These are phyloP conservation scores for Drosophila nannoptera DNA, from an alignment of 1,140 invertebrate genomes.

Conservation along the genomic window DNA sequence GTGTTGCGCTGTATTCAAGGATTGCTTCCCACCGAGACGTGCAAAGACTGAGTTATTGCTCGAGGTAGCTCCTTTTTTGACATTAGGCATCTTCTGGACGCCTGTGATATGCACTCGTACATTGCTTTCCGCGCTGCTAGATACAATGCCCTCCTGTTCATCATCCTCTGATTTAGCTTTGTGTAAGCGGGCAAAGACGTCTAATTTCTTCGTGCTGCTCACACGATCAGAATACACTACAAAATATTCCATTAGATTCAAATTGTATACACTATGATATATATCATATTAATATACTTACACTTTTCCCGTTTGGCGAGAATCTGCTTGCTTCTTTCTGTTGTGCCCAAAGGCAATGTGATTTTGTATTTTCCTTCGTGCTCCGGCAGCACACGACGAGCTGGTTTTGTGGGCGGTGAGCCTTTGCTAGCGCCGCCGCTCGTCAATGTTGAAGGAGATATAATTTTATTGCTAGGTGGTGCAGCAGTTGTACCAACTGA, in stretches of 20 bases:
- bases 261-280: background rate
- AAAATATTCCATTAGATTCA: background rate
- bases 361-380: conserved; percentile 81
- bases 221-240: conserved; percentile 76
- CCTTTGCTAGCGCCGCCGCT: background rate
- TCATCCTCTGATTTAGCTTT: conserved; percentile 48
- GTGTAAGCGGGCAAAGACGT: conserved; percentile 68
- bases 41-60: conserved; percentile 70
- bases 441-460: background rate
- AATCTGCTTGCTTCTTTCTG: conserved; percentile 79
- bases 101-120: conserved; percentile 56
- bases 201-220: conserved; percentile 55
- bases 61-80: conserved; percentile 26
- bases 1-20: conserved; percentile 11
- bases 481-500: background rate
- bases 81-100: conserved; percentile 13
- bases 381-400: conserved; percentile 80
- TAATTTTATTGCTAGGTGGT: conserved; percentile 13
- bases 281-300: conserved; percentile 27
- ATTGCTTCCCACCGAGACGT: conserved; percentile 66
- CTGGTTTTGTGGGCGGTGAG: conserved; percentile 63
- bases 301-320: conserved; percentile 77
- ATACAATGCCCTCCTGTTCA: conserved; percentile 64
- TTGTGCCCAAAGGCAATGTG: conserved; percentile 79
- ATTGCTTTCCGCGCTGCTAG: conserved; percentile 58